These are phyloP conservation scores for Macrophya alboannulata DNA, from an alignment of 2,888 invertebrate genomes.

Conservation along the genomic window DNA sequence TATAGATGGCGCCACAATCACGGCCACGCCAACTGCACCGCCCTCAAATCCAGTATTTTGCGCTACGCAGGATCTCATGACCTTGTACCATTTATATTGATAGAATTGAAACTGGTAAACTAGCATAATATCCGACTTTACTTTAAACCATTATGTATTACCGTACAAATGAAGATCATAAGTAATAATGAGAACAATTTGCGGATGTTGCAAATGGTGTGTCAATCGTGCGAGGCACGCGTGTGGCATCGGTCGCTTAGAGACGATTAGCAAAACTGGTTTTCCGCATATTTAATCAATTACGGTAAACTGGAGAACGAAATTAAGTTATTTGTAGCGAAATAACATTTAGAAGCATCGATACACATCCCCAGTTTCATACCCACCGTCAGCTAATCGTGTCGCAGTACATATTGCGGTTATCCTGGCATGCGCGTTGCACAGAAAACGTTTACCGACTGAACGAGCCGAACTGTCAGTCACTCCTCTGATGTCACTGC, in stretches of 20 bases:
- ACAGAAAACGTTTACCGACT: conserved; percentile 39
- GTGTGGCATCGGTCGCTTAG: neutral
- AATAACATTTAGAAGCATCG: neutral
- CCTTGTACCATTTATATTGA: neutral
- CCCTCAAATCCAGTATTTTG: neutral
- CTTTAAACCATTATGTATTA: neutral
- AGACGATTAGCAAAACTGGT: neutral
- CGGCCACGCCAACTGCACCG: neutral
- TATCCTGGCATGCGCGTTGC: conserved; percentile 16
- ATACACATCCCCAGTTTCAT: neutral
- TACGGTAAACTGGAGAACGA: neutral
- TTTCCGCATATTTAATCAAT: neutral
- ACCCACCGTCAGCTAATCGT: neutral
- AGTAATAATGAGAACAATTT: neutral
- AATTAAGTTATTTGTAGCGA: neutral
- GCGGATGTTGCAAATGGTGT: neutral
- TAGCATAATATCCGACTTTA: neutral
- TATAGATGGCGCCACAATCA: neutral
- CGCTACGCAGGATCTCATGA: neutral
- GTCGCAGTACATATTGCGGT: conserved; percentile 9
- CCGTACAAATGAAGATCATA: neutral
- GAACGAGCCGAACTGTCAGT: conserved; percentile 49
- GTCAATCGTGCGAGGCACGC: neutral
- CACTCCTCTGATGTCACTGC: conserved; percentile 43
- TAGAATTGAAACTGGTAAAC: neutral